Conservation (phyloP, 2,888 invertebrate species). For the Polyommatus icarus region DNA sequence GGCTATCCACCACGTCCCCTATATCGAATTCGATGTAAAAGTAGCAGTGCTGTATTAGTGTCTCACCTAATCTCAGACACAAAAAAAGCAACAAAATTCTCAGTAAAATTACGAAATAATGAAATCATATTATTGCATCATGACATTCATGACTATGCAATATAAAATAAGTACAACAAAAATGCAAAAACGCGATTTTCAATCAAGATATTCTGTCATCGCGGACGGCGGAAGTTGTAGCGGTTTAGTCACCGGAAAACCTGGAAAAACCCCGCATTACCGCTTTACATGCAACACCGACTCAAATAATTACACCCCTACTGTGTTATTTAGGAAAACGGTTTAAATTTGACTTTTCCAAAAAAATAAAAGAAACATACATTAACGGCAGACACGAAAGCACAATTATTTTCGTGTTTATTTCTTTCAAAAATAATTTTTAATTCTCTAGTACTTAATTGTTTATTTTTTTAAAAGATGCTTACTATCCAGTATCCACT, state of each 20-base stretch:
- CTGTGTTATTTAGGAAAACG: neutral
- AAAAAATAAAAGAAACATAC: neutral
- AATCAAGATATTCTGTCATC: slow-evolving; percentile 22
- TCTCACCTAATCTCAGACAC: no score
- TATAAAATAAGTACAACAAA: neutral
- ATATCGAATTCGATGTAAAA: neutral
- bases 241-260: slow-evolving; percentile 4
- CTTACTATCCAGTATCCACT: no score
- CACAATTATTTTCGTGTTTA: neutral
- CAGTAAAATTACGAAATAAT: neutral
- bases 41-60: no score
- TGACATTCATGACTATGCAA: neutral
- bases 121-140: neutral
- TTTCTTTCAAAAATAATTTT: no score
- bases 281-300: neutral
- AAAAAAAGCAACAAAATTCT: neutral
- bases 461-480: no score
- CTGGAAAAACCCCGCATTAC: slow-evolving; percentile 1
- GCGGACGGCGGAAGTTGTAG: neutral
- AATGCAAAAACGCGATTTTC: neutral
- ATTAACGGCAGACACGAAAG: neutral
- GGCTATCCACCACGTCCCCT: no score
- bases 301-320: neutral
- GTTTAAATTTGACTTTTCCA: neutral
- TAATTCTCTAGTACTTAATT: no score